Evolutionary conservation across 2,888 invertebrate genomes (phyloP), one percentile per base, ranked within the genome.

Genomic region (Aproaerema taeniolella): DNA sequence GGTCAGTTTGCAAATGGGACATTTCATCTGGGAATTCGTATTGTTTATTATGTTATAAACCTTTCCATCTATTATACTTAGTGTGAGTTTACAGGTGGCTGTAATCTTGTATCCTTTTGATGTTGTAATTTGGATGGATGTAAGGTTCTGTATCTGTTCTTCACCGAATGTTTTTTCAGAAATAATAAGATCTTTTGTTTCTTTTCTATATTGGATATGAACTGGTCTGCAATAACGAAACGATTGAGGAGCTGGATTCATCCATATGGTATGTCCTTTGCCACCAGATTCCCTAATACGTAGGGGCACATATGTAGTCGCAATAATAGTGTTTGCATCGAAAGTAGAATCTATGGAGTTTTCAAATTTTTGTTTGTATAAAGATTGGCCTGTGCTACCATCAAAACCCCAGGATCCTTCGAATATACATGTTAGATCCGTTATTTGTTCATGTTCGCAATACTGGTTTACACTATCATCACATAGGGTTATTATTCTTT

Each of bases 311-410:
- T 13, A 38, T 10, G 38, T 38, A 6, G 38, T 38, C n/a, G 31
- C 30, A 17, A 37, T 13, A n/a, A 37, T 8, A 14, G 12, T 12
- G 10, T 30, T 37, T 37, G 29, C 37, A n/a, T 37, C 30, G 11
- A 34, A 25, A 9, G 9, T n/a, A 17, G 11, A 12, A 17, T 35
- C 24, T n/a, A n/a, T n/a, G 0, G 11, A 31, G 25, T 34, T 39
- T 14, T 16, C 12, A 17, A 39, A 43, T 7, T 6, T 7, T 31
- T 45, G 42, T 34, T 45, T 45, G 10, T 45, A 41, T 2, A 36
- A 6, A 7, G 41, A 35, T 26, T 45, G 41, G 14, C n/a, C n/a
- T n/a, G n/a, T n/a, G n/a, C n/a, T n/a, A n/a, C n/a, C 15, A n/a
- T n/a, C n/a, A n/a, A n/a, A n/a, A n/a, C n/a, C n/a, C n/a, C n/a